Percentiles rank a stretch among this genome's conserved stretches.
Conservation (phyloP, 2,797 vertebrate genomes). For the Rhinophrynus dorsalis region DNA sequence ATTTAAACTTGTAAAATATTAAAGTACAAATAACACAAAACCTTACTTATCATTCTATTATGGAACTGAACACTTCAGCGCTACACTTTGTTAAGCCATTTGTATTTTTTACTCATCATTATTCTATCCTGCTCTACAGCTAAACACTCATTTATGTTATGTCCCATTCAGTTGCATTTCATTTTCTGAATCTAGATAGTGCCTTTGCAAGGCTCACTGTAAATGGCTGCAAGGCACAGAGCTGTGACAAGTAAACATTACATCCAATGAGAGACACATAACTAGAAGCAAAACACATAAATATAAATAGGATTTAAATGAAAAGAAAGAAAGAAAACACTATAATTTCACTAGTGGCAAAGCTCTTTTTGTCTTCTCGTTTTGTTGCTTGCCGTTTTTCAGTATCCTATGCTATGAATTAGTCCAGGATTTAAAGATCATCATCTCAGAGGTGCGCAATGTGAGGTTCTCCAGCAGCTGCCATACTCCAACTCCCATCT, state of each 20-base stretch:
- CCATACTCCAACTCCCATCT: no score
- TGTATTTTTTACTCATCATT: slow-evolving; percentile 6
- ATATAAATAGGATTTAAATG: slow-evolving; percentile 42
- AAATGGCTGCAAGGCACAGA: slow-evolving; percentile 17
- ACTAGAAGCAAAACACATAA: slow-evolving; percentile 36
- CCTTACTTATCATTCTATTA: no score
- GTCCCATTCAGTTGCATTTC: slow-evolving; percentile 21
- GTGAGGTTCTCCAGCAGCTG: no score
- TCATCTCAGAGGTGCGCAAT: no score
- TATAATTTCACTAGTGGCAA: not conserved
- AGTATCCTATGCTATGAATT: not conserved
- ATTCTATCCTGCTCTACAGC: slow-evolving; percentile 18
- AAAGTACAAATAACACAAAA: not conserved
- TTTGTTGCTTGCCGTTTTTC: not conserved
- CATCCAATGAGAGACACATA: slow-evolving; percentile 25
- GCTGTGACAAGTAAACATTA: slow-evolving; percentile 16
- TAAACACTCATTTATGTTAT: slow-evolving; percentile 15
- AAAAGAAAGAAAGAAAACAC: slow-evolving; percentile 29
- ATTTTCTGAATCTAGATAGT: not conserved
- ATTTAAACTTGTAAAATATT: not conserved
- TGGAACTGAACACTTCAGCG: not conserved
- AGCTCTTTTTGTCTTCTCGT: not conserved
- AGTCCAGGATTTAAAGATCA: slow-evolving; percentile 1
- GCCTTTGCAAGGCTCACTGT: not conserved
- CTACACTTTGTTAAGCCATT: not conserved